These are phyloP conservation scores for Acipenser ruthenus DNA, from an alignment of 2,797 vertebrate genomes.

Conservation along the genomic window DNA sequence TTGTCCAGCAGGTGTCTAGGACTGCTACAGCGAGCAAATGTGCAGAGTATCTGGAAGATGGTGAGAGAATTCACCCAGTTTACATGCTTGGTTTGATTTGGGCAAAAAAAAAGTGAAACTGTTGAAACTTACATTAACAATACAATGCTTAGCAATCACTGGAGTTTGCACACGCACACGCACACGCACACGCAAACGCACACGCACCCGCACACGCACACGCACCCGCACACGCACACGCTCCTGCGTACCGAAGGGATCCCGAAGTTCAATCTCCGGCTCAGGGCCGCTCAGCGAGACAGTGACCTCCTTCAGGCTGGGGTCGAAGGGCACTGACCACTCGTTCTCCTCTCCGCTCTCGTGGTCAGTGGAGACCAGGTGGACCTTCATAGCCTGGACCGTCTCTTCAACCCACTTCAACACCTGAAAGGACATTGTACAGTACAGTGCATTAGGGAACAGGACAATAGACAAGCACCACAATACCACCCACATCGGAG, in stretches of 20 bases:
- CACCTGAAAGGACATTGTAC: slow-evolving; percentile 55
- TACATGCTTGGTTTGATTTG: too few species aligned
- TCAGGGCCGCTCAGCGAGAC: slow-evolving; percentile 84
- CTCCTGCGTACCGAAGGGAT: slow-evolving; percentile 67
- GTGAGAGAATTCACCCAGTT: too few species aligned
- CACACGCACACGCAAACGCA: background rate
- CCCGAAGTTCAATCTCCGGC: slow-evolving; percentile 71
- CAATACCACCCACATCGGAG: too few species aligned
- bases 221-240: background rate
- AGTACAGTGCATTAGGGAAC: too few species aligned
- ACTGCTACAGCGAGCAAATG: too few species aligned
- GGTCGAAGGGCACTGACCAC: slow-evolving; percentile 81
- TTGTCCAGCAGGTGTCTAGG: too few species aligned
- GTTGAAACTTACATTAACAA: too few species aligned
- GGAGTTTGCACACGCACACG: background rate
- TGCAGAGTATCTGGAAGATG: too few species aligned
- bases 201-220: background rate
- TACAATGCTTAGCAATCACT: too few species aligned
- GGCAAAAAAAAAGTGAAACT: too few species aligned
- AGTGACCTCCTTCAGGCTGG: slow-evolving; percentile 87
- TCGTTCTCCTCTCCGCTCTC: slow-evolving; percentile 68
- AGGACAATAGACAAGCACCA: too few species aligned
- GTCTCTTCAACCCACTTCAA: slow-evolving; percentile 93
- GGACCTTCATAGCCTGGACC: slow-evolving; percentile 83
- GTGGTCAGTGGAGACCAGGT: slow-evolving; percentile 82